Conservation (phyloP, 2,113 vertebrate genomes). For the Xenotilapia leptura region DNA sequence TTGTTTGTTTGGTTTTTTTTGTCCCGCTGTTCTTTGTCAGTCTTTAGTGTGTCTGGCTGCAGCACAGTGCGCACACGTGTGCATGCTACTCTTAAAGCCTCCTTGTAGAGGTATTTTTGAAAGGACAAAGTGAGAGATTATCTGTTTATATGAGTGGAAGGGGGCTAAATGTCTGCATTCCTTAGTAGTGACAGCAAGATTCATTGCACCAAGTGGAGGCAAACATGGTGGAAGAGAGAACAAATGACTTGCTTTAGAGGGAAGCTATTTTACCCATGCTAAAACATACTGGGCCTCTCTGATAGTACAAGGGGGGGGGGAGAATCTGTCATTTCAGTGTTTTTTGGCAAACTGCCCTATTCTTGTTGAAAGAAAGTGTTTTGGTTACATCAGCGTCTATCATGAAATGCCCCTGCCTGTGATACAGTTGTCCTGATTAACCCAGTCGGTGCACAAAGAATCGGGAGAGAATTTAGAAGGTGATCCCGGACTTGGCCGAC, state of each 20-base stretch:
- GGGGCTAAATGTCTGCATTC: conserved; percentile 35
- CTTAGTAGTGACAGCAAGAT: conserved; percentile 57
- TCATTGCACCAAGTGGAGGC: conserved; percentile 37
- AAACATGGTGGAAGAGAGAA: background rate
- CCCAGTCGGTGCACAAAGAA: background rate
- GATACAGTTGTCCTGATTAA: background rate
- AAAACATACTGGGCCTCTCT: conserved; percentile 15
- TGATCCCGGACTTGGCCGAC: background rate
- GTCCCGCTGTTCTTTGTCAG: conserved; percentile 21
- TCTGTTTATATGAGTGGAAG: background rate
- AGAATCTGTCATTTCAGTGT: background rate
- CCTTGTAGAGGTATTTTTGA: conserved; percentile 24
- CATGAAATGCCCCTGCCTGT: background rate
- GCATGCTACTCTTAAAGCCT: background rate
- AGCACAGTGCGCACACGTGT: background rate
- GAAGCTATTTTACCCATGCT: conserved; percentile 1
- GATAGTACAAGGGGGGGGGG: background rate
- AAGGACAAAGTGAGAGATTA: conserved; percentile 20
- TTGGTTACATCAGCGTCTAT: background rate
- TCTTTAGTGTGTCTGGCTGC: conserved; percentile 16
- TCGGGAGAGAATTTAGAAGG: background rate
- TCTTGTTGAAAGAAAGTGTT: conserved; percentile 1
- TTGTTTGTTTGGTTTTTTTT: conserved; percentile 3
- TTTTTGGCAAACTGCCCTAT: background rate
- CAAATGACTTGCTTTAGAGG: background rate